Base-by-base conservation (phyloP, 2,888 invertebrate genomes). In the Augochlorella aurata region DNA sequence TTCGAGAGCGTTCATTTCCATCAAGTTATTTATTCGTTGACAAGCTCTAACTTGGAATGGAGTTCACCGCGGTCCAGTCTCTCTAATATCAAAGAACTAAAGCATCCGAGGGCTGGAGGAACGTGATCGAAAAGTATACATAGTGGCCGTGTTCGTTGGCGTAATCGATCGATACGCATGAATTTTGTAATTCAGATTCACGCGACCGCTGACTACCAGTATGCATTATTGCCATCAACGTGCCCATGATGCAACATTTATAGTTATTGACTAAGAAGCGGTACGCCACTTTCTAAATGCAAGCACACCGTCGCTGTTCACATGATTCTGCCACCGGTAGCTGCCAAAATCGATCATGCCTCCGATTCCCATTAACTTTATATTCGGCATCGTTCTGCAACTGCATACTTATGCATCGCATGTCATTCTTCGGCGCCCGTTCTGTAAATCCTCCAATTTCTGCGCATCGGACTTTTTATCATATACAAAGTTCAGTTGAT, bases 171-270 rank as follows among this genome's bases (percentile, higher is more conserved):
- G 29, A 61, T 8, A 29, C 61, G 24, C 29, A 9, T 9, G 8
- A 2, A 16, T 63, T 63, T 63, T 63, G 38, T 38, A 63, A 63
- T 29, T 63, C 29, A 29, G 4, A 63, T 18, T 63, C 63, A 18
- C 38, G 18, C 29, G 8, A 29, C 3, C 61, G 18, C 29, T 29
- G 16, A 18, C 4, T 18, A 29, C 9, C 63, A n/a, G n/a, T 65
- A 14, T 44, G 38, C 38, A 18, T 44, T 29, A 54, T 24, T 44
- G 24, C 9, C 45, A 29, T 68, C 16, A 21, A 58, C n/a, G n/a
- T n/a, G n/a, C 47, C 38, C 47, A 52, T 77, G 66, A 66, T 47
- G 50, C 65, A 77, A 72, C 29, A 54, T 73, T 66, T 66, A 66
- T 38, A 18, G 47, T 21, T 58, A 18, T 72, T 66, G 65, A 73